A percentile compares a stretch with the other conserved stretches of the same genome.
Conservation (phyloP, 2,888 invertebrate species). For the Petrolisthes manimaculis region DNA sequence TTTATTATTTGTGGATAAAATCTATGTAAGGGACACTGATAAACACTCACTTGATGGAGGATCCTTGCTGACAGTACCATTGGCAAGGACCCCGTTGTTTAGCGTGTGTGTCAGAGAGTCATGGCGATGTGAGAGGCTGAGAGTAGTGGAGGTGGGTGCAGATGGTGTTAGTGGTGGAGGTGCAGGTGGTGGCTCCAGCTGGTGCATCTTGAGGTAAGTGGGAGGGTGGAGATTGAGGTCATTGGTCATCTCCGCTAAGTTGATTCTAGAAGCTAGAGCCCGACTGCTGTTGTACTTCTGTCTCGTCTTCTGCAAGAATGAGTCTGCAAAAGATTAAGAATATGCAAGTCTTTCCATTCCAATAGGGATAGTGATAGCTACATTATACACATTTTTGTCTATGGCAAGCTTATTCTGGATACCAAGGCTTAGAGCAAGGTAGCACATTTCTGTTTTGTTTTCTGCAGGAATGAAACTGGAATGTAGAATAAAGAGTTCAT, state of each 20-base stretch:
- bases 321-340: conserved; percentile 43
- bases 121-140: conserved; percentile 25
- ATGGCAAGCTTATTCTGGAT: neutral
- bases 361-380: neutral
- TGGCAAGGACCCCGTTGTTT: conserved; percentile 37
- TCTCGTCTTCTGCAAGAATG: conserved; percentile 53
- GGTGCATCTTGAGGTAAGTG: conserved; percentile 45
- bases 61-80: conserved; percentile 43
- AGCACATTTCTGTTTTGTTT: too few species aligned
- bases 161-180: conserved; percentile 25
- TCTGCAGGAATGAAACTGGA: too few species aligned
- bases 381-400: neutral
- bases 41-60: conserved; percentile 23
- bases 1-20: too few species aligned
- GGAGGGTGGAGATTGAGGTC: conserved; percentile 52
- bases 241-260: conserved; percentile 54
- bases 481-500: too few species aligned
- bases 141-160: conserved; percentile 23
- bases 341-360: neutral
- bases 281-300: conserved; percentile 56
- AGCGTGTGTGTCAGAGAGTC: neutral
- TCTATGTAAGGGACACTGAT: too few species aligned
- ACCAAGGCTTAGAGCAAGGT: too few species aligned
- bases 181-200: conserved; percentile 47
- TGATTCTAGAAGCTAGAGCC: conserved; percentile 55